phyloP scores from a whole-genome alignment of 2,888 invertebrate genomes.

The Drosophila neotestacea region DNA sequence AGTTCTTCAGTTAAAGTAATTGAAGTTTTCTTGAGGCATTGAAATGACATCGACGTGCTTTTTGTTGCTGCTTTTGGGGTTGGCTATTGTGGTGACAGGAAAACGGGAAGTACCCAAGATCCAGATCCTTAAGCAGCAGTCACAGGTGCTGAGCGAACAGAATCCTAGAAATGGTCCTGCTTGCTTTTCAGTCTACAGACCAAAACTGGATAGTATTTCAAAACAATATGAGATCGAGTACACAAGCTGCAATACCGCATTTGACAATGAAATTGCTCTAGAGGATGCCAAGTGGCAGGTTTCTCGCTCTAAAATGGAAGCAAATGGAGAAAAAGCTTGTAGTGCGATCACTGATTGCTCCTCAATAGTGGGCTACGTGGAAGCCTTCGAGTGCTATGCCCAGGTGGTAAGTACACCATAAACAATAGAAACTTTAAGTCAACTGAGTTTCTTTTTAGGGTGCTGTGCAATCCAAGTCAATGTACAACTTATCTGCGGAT shows the following conservation, averaged over 20 bases:
- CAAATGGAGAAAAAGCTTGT: slow-evolving; percentile 17
- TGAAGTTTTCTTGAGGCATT: slow-evolving; percentile 14
- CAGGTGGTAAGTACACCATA: slow-evolving; percentile 31
- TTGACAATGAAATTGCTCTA: not conserved
- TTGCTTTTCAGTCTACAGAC: slow-evolving; percentile 46
- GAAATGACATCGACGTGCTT: slow-evolving; percentile 33
- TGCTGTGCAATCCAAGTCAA: slow-evolving; percentile 40
- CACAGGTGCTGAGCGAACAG: slow-evolving; percentile 36
- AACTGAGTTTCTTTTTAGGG: slow-evolving; percentile 26
- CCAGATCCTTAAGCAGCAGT: slow-evolving; percentile 33
- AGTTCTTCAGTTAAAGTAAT: not conserved
- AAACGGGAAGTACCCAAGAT: slow-evolving; percentile 39
- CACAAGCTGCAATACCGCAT: slow-evolving; percentile 6
- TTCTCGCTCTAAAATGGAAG: slow-evolving; percentile 4
- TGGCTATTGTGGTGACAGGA: slow-evolving; percentile 31
- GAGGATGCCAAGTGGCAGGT: slow-evolving; percentile 12
- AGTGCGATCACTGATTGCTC: slow-evolving; percentile 32
- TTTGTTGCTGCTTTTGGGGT: slow-evolving; percentile 32
- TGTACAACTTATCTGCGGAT: slow-evolving; percentile 49
- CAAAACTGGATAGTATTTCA: slow-evolving; percentile 26
- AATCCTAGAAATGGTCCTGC: slow-evolving; percentile 16
- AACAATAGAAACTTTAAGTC: not conserved
- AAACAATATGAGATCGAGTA: slow-evolving; percentile 32
- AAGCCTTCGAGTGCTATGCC: slow-evolving; percentile 56
- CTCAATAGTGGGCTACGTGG: slow-evolving; percentile 30